Base-by-base conservation (phyloP, 2,888 invertebrate genomes). In the Strigamia crassipes region DNA sequence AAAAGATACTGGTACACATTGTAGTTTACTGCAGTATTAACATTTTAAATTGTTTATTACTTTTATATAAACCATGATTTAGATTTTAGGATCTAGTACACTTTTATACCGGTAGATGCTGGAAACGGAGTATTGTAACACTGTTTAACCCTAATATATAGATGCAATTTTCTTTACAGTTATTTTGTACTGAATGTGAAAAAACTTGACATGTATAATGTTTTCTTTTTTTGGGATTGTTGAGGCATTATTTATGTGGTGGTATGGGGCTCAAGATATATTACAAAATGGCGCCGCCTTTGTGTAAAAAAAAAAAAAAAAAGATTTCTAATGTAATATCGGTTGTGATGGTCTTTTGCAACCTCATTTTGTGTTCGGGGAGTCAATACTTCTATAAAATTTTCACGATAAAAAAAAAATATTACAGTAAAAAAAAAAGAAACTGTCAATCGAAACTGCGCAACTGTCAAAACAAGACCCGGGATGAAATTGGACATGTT, bases 161-260 rank as follows among this genome's bases (percentile, higher is more conserved):
- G 15, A n/a, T 51, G 18, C 6, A 51, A 4, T 51, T 51, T 51
- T 18, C 1, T n/a, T 51, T 51, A 51, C 15, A 51, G 10, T 51
- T 66, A 66, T 66, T 66, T 27, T 66, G 3, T 27, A 66, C 66
- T 66, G 4, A 51, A 51, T n/a, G 51, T 51, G 51, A 51, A 51
- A 34, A 34, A n/a, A 5, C 34, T 34, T 34, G 34, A 34, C 34
- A 34, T 5, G 13, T n/a, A n/a, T 51, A 51, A 51, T 27, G 3
- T 66, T 27, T 27, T 31, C 15, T 66, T 3, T 27, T 15, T 66
- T 10, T 61, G 66, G 66, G 66, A 66, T 66, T 66, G 66, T 66
- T 66, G 66, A 31, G 66, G 66, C 66, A 66, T 66, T 66, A 66
- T 66, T 66, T 66, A 66, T 66, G 66, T 66, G 66, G 66, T 66